phyloP scores from a whole-genome alignment of 2,113 vertebrate species.

The Megaceryle torquata region DNA sequence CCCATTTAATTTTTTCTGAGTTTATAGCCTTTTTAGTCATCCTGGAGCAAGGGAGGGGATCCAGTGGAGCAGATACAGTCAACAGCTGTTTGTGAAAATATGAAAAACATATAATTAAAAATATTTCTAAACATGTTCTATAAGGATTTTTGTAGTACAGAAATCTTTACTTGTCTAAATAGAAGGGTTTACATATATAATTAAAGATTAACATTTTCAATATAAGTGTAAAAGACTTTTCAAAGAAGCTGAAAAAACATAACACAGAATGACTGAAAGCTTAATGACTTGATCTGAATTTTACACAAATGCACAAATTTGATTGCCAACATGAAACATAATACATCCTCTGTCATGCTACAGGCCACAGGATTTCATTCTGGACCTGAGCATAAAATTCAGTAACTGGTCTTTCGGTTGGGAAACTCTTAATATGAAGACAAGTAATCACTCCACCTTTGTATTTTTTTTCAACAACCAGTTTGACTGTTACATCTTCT shows the following conservation, averaged over 20 bases:
- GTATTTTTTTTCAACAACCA: not conserved
- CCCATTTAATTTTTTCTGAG: not conserved
- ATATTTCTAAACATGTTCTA: not conserved
- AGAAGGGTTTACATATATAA: not conserved
- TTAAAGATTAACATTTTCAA: not conserved
- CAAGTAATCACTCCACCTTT: not conserved
- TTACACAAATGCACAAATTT: not conserved
- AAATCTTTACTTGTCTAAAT: not conserved
- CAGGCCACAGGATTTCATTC: not conserved
- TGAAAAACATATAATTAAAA: not conserved
- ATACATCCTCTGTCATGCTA: not conserved
- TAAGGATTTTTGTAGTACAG: not conserved
- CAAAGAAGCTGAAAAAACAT: not conserved
- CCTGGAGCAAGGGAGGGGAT: not conserved
- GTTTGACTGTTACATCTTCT: not conserved
- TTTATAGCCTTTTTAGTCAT: not conserved
- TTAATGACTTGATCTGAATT: not conserved
- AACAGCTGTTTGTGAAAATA: not conserved
- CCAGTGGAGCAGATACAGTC: not conserved
- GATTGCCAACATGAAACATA: not conserved
- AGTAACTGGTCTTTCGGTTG: not conserved
- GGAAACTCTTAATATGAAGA: fast-evolving
- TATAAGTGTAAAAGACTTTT: not conserved
- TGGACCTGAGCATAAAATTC: fast-evolving
- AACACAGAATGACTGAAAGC: not conserved